These are phyloP conservation scores for Drosophila punjabiensis DNA, from an alignment of 1,140 invertebrate genomes.

Conservation along the genomic window DNA sequence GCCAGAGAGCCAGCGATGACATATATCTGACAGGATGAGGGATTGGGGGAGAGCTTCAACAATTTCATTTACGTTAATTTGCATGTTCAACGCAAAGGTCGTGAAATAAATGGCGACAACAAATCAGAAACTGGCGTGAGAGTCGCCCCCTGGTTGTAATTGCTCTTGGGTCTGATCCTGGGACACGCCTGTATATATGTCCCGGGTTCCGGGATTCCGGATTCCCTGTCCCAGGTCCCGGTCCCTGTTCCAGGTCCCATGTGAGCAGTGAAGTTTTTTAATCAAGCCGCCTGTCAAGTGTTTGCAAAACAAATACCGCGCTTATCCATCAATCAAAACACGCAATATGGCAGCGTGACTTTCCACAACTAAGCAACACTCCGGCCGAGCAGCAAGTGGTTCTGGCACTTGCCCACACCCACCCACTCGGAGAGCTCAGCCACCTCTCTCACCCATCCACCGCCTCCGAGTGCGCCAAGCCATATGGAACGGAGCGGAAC, in stretches of 20 bases:
- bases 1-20: constrained; percentile 56
- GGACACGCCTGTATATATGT: constrained; percentile 73
- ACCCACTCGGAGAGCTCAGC: background rate
- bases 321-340: constrained; percentile 85
- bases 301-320: constrained; percentile 83
- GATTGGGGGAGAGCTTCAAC: constrained; percentile 53
- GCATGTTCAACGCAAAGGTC: constrained; percentile 69
- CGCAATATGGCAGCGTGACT: constrained; percentile 83
- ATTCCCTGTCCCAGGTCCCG: background rate
- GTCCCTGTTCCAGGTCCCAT: constrained; percentile 65
- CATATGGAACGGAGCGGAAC: constrained; percentile 76
- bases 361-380: constrained; percentile 67
- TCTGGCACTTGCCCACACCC: constrained; percentile 60
- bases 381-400: constrained; percentile 43
- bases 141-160: constrained; percentile 69
- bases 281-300: constrained; percentile 85
- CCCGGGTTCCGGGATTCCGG: constrained; percentile 10
- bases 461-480: constrained; percentile 36
- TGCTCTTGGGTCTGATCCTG: constrained; percentile 37
- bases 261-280: constrained; percentile 85
- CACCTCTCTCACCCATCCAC: background rate
- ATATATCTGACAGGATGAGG: constrained; percentile 75
- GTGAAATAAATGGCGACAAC: constrained; percentile 81
- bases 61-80: constrained; percentile 79
- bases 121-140: constrained; percentile 66